A percentile compares a stretch with the other conserved stretches of the same genome.
These are phyloP conservation scores for Nannospalax galili DNA, from an alignment of 2,113 vertebrate species.

Conservation along the genomic window DNA sequence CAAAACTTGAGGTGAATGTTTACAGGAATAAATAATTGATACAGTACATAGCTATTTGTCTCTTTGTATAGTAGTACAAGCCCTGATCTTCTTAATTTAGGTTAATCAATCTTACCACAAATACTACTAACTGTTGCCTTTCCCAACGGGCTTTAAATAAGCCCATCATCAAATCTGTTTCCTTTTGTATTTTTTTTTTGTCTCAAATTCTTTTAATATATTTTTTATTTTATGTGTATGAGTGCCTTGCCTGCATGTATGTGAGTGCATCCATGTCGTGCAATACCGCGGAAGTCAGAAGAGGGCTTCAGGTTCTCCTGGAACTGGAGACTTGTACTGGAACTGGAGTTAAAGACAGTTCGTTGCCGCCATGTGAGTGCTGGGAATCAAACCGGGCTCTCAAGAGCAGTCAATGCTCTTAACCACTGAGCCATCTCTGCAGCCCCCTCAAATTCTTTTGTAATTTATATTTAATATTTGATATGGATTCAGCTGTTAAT, in stretches of 20 bases:
- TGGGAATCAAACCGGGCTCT: no score
- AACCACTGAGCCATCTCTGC: no score
- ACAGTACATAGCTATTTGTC: fast-evolving
- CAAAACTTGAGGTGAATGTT: background rate
- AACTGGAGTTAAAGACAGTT: no score
- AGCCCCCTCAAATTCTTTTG: background rate
- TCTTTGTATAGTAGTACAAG: background rate
- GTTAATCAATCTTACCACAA: background rate
- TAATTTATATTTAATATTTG: background rate
- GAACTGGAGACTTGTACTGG: no score
- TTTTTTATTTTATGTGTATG: no score
- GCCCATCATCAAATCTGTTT: background rate
- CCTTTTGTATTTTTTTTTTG: background rate
- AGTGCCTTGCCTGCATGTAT: no score
- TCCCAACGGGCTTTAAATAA: background rate
- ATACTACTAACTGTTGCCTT: background rate
- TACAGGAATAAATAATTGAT: background rate
- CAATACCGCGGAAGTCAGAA: no score
- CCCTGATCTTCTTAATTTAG: background rate
- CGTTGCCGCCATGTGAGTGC: no score
- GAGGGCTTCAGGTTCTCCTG: no score
- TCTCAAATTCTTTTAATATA: no score
- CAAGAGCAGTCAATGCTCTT: no score
- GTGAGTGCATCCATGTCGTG: no score
- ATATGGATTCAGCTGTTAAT: background rate